Base-by-base conservation (phyloP, 2,888 invertebrate species). In the Metellina segmentata region DNA sequence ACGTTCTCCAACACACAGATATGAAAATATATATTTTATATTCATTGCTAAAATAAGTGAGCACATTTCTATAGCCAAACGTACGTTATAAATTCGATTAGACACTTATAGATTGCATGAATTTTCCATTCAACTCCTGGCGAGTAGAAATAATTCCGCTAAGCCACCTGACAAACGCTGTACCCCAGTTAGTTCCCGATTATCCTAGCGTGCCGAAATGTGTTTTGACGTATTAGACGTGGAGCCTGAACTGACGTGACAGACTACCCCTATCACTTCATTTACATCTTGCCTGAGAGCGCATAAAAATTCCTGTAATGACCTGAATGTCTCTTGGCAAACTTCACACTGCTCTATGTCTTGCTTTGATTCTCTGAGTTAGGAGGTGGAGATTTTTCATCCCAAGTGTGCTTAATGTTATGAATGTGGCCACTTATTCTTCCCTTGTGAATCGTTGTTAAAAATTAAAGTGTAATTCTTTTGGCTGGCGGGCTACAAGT, bases 291-390 rank as follows among this genome's bases (percentile, higher is more conserved):
- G 86, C 51, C 20, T 78, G 70, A 19, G 11, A 70, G 34, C 20
- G 78, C 86, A 86, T 78, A 86, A 86, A 85, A 86, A 86, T 86
- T 51, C 51, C 78, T 52, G 51, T 78, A 86, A 86, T 86, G 77
- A 86, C 74, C 53, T 74, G n/a, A 13, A 51, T 48, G 49, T 53
- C 53, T 52, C 74, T n/a, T 53, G 53, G 20, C 85, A 61, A 85
- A 61, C 74, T 75, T 74, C 53, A 61, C 48, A 71, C n/a, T n/a
- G 16, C n/a, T 48, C 70, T 69, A 8, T 13, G 49, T 48, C 19
- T 34, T 81, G 71, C 49, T 71, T 52, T 51, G 82, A 71, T 82
- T 82, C 52, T 51, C 51, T 6, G 13, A 72, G 71, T 72, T 82
- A 71, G 71, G 82, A 4, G 71, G 11, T n/a, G 72, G n/a, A 19